Conservation (phyloP, 2,113 vertebrate genomes). For the Python bivittatus region DNA sequence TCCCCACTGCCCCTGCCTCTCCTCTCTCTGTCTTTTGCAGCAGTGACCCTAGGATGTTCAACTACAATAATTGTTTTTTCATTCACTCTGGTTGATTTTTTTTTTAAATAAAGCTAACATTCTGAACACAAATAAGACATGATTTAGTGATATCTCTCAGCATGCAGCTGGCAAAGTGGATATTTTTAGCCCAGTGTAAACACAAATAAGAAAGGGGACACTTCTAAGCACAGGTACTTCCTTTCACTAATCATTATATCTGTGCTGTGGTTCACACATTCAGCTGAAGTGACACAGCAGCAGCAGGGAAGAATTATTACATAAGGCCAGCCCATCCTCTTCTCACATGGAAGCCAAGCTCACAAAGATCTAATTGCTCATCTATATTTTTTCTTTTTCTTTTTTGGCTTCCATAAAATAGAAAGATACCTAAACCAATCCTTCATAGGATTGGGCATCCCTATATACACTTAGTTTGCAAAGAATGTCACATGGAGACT, state of each 20-base stretch:
- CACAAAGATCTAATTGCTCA: not conserved
- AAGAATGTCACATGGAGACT: not conserved
- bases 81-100: slow-evolving; percentile 37
- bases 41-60: slow-evolving; percentile 26
- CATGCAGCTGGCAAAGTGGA: slow-evolving; percentile 21
- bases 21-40: not conserved
- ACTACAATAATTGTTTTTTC: slow-evolving; percentile 34
- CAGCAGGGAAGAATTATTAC: not conserved
- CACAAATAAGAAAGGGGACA: slow-evolving; percentile 23
- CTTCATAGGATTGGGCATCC: not conserved
- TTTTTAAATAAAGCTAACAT: slow-evolving; percentile 54
- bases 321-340: not conserved
- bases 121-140: slow-evolving; percentile 49
- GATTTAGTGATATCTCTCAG: slow-evolving; percentile 45
- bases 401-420: not conserved
- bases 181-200: slow-evolving; percentile 45
- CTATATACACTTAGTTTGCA: no score
- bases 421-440: not conserved
- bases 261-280: not conserved
- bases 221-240: not conserved
- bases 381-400: not conserved
- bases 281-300: not conserved
- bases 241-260: slow-evolving; percentile 2
- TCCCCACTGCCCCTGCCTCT: no score
- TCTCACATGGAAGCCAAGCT: not conserved